These are phyloP conservation scores for Panagrolaimus sp. DNA, from an alignment of 1,140 invertebrate species.

Conservation along the genomic window DNA sequence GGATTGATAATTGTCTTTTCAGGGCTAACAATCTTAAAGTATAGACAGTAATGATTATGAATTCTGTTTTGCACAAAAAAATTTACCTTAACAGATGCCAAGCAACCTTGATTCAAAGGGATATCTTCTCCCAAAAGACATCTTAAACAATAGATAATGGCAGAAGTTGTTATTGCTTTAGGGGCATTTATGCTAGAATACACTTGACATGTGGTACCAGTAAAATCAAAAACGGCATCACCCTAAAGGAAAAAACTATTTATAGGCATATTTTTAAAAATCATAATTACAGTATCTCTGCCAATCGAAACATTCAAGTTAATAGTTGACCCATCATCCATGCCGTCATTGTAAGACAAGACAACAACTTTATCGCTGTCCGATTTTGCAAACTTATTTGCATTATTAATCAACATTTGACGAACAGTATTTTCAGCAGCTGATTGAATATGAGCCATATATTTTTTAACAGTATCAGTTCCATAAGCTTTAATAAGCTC, in stretches of 20 bases:
- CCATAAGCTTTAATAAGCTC: constrained; percentile 86
- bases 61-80: constrained; percentile 16
- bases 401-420: constrained; percentile 71
- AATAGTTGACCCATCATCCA: constrained; percentile 92
- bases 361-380: constrained; percentile 37
- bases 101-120: constrained; percentile 77
- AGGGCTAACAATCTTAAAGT: constrained; percentile 71
- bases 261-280: background rate
- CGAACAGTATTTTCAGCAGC: constrained; percentile 89
- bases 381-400: constrained; percentile 35
- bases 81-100: constrained; percentile 64
- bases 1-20: constrained; percentile 79
- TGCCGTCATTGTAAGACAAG: constrained; percentile 70
- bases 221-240: constrained; percentile 83
- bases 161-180: constrained; percentile 86
- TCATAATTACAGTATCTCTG: constrained; percentile 62
- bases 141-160: constrained; percentile 93
- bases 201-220: constrained; percentile 67
- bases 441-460: constrained; percentile 88
- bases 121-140: constrained; percentile 95
- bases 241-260: constrained; percentile 64
- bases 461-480: constrained; percentile 85
- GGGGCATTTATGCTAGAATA: constrained; percentile 96
- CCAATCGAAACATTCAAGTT: constrained; percentile 75
- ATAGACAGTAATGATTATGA: constrained; percentile 20